These are phyloP conservation scores for Protodeltote pygarga DNA, from an alignment of 2,888 invertebrate species.

Conservation along the genomic window DNA sequence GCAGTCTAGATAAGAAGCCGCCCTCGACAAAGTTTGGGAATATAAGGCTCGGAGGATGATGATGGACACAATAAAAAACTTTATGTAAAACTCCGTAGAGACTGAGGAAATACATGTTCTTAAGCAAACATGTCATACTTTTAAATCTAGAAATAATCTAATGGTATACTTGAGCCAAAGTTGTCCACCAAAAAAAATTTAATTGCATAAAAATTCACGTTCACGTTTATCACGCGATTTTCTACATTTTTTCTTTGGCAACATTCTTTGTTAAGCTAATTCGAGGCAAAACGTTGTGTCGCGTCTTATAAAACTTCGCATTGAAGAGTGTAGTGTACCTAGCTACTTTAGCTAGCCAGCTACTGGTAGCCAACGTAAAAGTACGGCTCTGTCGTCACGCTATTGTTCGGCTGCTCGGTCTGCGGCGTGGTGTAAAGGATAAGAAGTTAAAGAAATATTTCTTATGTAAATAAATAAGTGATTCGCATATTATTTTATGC, in stretches of 20 bases:
- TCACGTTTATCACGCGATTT: constrained; percentile 36
- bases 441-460: neutral
- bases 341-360: constrained; percentile 19
- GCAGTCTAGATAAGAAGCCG: too few species aligned
- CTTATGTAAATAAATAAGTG: neutral
- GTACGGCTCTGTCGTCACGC: constrained; percentile 48
- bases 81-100: too few species aligned
- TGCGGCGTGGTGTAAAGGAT: constrained; percentile 23
- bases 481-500: neutral
- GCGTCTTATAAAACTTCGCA: constrained; percentile 43
- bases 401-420: constrained; percentile 39
- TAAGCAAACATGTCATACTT: too few species aligned
- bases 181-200: too few species aligned
- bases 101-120: too few species aligned
- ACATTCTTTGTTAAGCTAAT: constrained; percentile 18
- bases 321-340: constrained; percentile 37
- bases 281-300: constrained; percentile 17
- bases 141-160: too few species aligned
- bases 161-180: too few species aligned
- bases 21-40: too few species aligned
- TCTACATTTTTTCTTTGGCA: constrained; percentile 13
- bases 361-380: constrained; percentile 45
- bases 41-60: too few species aligned
- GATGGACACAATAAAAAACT: too few species aligned
- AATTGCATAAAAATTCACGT: constrained; percentile 29